Evolutionary conservation across 2,888 invertebrate genomes (phyloP).

Genomic region (Lithodes maja): DNA sequence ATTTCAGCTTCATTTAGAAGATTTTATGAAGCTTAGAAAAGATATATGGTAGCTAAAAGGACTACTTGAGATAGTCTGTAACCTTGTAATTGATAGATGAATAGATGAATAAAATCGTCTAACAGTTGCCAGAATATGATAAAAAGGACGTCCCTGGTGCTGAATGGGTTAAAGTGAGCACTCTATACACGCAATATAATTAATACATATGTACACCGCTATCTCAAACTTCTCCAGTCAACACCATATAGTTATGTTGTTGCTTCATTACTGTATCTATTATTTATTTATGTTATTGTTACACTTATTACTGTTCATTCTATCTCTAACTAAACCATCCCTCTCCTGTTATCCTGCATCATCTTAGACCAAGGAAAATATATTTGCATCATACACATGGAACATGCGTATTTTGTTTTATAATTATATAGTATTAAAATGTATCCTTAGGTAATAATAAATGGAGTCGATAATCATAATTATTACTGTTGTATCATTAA

Average conservation of each 20-base stretch:
- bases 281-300: neutral
- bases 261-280: neutral
- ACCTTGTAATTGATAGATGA: too few relatives aligned
- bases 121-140: neutral
- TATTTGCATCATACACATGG: conserved; percentile 8
- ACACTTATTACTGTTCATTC: conserved; percentile 10
- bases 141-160: neutral
- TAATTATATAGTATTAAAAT: neutral
- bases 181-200: too few relatives aligned
- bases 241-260: neutral
- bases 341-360: neutral
- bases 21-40: too few relatives aligned
- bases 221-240: neutral
- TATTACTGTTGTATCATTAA: conserved; percentile 10
- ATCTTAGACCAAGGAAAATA: neutral
- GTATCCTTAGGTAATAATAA: conserved; percentile 4
- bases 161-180: neutral
- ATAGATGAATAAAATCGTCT: neutral
- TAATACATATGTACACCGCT: too few relatives aligned
- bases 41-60: too few relatives aligned
- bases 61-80: too few relatives aligned
- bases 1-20: too few relatives aligned
- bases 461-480: neutral
- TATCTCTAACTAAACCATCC: neutral
- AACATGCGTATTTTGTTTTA: neutral